Conservation (phyloP, 2,888 invertebrate genomes). For the Apotomis capreana region DNA sequence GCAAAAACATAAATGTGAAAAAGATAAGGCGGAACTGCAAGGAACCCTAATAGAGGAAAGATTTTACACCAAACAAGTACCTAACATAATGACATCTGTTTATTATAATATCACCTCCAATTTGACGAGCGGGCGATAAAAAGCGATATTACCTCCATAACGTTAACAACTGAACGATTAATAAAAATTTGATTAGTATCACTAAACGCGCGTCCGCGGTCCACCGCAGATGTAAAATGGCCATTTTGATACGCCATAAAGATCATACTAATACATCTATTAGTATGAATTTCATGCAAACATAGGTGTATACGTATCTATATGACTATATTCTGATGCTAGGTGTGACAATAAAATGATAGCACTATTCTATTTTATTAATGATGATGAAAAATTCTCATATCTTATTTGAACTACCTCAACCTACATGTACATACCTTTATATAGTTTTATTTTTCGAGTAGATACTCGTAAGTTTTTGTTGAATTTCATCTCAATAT, state of each 20-base stretch:
- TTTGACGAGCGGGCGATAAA: conserved; percentile 23
- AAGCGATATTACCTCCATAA: conserved; percentile 25
- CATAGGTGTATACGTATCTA: too few species aligned
- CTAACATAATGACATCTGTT: conserved; percentile 19
- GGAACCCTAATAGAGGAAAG: background rate
- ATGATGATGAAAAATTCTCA: too few species aligned
- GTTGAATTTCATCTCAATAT: too few species aligned
- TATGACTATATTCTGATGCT: too few species aligned
- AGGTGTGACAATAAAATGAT: too few species aligned
- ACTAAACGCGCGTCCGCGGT: conserved; percentile 28
- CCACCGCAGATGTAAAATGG: conserved; percentile 12
- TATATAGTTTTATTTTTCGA: too few species aligned
- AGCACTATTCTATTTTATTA: too few species aligned
- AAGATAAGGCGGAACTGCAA: too few species aligned
- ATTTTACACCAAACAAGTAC: background rate
- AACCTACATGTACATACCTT: too few species aligned
- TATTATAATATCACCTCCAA: conserved; percentile 24
- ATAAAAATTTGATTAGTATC: conserved; percentile 39
- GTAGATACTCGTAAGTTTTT: too few species aligned
- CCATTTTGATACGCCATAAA: conserved; percentile 15
- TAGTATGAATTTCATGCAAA: background rate
- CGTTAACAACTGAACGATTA: conserved; percentile 36
- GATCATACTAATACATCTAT: background rate
- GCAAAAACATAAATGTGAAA: too few species aligned
- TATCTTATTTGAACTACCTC: too few species aligned